Conservation (phyloP, 2,797 vertebrate genomes). For the Philypnodon macrostomus region DNA sequence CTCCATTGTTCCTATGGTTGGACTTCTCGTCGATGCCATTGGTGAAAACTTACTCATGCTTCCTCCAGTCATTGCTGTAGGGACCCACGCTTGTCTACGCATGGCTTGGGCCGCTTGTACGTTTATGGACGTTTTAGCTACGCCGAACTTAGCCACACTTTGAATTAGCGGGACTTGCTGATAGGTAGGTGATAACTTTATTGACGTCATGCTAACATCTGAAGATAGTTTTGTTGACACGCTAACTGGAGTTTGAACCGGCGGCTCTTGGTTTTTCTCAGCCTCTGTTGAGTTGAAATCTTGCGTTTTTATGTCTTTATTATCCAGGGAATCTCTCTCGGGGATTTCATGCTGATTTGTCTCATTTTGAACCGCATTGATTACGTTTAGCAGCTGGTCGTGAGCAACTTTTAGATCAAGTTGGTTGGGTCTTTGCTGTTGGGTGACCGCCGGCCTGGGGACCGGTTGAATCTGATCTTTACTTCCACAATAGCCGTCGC, state of each 20-base stretch:
- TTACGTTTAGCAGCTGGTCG: constrained; percentile 61
- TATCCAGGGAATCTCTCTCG: constrained; percentile 76
- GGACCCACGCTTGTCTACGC: constrained; percentile 86
- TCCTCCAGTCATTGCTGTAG: constrained; percentile 78
- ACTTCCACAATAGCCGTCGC: constrained; percentile 87
- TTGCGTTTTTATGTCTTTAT: constrained; percentile 57
- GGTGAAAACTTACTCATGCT: constrained; percentile 81
- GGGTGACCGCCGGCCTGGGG: constrained; percentile 70
- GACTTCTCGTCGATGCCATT: constrained; percentile 70
- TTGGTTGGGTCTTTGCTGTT: constrained; percentile 83
- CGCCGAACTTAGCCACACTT: constrained; percentile 72
- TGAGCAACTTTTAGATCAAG: constrained; percentile 86
- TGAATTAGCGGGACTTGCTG: constrained; percentile 88
- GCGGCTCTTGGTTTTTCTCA: constrained; percentile 75
- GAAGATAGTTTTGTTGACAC: constrained; percentile 76
- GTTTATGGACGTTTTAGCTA: constrained; percentile 68
- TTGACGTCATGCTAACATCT: constrained; percentile 83
- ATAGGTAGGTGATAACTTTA: constrained; percentile 94
- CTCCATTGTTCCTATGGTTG: constrained; percentile 75
- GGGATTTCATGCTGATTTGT: constrained; percentile 67
- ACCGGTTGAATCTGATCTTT: constrained; percentile 84
- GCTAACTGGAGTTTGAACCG: constrained; percentile 61
- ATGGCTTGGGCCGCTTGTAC: constrained; percentile 76
- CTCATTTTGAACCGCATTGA: constrained; percentile 26
- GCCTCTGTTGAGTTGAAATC: constrained; percentile 61